phyloP scores from a whole-genome alignment of 2,797 vertebrate species.

The Sparus aurata region DNA sequence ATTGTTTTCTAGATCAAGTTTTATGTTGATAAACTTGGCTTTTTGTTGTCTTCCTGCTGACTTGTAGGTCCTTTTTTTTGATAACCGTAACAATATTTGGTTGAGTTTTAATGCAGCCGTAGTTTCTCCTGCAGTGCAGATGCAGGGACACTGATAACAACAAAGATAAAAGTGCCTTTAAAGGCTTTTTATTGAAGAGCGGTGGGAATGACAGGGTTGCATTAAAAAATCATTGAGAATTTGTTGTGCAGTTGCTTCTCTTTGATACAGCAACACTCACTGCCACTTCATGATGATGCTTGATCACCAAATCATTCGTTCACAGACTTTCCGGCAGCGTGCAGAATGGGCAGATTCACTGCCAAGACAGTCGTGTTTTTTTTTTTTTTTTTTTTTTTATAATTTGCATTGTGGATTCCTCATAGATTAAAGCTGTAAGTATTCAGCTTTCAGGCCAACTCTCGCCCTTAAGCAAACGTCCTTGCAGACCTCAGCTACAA shows the following conservation, averaged over 20 bases:
- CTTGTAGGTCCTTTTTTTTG: no score
- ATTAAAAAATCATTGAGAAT: slow-evolving; percentile 40
- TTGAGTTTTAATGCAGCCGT: not conserved
- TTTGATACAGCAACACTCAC: slow-evolving; percentile 45
- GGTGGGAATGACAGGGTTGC: slow-evolving; percentile 29
- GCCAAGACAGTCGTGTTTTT: slow-evolving; percentile 54
- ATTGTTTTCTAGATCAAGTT: no score
- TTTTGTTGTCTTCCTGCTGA: no score
- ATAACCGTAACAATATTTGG: no score
- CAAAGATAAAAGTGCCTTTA: not conserved
- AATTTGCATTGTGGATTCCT: slow-evolving; percentile 55
- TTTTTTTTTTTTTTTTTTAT: slow-evolving; percentile 38
- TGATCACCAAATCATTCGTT: slow-evolving; percentile 64
- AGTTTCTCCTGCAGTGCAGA: not conserved
- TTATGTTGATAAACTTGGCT: no score
- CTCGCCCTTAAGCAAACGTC: slow-evolving; percentile 48
- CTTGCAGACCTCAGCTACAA: slow-evolving; percentile 40
- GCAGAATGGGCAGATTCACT: slow-evolving; percentile 46
- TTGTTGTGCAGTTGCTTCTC: slow-evolving; percentile 12
- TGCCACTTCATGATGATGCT: slow-evolving; percentile 48
- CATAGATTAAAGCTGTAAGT: slow-evolving; percentile 56
- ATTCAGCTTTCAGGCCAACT: slow-evolving; percentile 59
- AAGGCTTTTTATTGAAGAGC: slow-evolving; percentile 4
- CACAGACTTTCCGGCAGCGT: slow-evolving; percentile 34
- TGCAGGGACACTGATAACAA: not conserved